Base-by-base conservation (phyloP, 2,797 vertebrate species). In the Pangasius mekongensis region DNA sequence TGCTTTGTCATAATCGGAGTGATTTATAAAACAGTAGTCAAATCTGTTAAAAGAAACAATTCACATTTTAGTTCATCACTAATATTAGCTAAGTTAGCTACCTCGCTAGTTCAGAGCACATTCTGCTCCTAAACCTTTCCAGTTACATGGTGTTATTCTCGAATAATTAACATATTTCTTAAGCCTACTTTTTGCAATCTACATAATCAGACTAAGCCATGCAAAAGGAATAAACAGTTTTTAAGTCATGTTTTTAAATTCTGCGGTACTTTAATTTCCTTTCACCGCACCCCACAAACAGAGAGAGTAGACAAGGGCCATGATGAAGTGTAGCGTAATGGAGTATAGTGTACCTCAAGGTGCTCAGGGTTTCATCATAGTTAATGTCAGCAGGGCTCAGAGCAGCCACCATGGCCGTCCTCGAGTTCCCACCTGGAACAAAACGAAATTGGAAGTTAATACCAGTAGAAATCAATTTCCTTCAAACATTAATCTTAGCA, bases 361-460 rank as follows among this genome's bases (percentile, higher is more conserved):
- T 99, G 95, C 99, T 99, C 91, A 99, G 94, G 39, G 99, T 99
- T 95, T 99, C 99, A 92, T 99, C 99, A 0, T 99, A 99, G 95
- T 99, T 99, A 90, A 99, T 99, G 90, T 99, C 99, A 90, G 99
- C 99, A 5, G 99, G 99, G 94, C 99, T 99, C 94, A 99, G 96
- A 78, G 99, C 99, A 91, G 99, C 99, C 33, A 99, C 98, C 99
- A 99, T 99, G 0, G 99, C 98, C 62, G 99, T 99, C 92, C 99
- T 97, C 60, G 99, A 99, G 94, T 99, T 99, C 88, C 99, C 99
- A 90, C 99, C 99, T 99, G 84, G 86, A 62, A 74, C 16, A 89
- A 36, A 0, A 90, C 92, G 0, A 43, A 80, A 77, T 64, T 6
- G 11, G 60, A 52, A 36, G 84, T 54, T 13, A 27, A 76, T 20